Evolutionary conservation across 2,797 vertebrate species (phyloP), one percentile per base, ranked within the genome.

Genomic region (Lutjanus argentimaculatus): DNA sequence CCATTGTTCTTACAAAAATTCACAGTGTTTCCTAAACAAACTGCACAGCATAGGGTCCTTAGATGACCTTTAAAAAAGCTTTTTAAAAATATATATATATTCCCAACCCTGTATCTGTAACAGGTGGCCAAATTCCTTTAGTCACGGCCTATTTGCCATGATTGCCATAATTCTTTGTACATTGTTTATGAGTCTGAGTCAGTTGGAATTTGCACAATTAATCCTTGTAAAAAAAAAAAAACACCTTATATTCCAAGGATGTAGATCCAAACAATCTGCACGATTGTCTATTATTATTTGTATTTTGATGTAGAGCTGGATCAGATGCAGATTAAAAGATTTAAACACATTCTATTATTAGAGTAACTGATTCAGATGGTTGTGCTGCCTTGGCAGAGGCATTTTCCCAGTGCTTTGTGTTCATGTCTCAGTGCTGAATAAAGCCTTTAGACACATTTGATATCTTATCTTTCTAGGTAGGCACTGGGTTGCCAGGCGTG

Each of bases 311-410:
- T 49, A 21, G 36, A 52, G 76, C 19, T 59, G 25, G 48, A 69
- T 68, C 45, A 46, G 15, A 70, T 74, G 14, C 30, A 49, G 75
- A 75, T 85, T 57, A 57, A 17, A 62, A 52, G 69, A 55, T 77
- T 70, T 36, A 16, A 51, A 69, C 17, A 13, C 8, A 25, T 77
- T 61, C n/a, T 77, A 61, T 76, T 72, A 58, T 65, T 53, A 57
- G 48, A 74, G 45, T 1, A 49, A 69, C 43, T 81, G 7, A 59
- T 78, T 70, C 77, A 40, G 70, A 77, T 42, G 48, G 0, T 52
- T n/a, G 59, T 21, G 59, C 43, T 7, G 13, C 42, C 55, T 65
- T 43, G 40, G 51, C 69, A n/a, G 51, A 45, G 1, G 7, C 0
- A 2, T 6, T 49, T 55, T 74, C 30, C 58, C 57, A 45, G 17